Evolutionary conservation across 2,113 vertebrate genomes (phyloP), one percentile per base, ranked within the genome.

Genomic region (Accipiter cooperii): DNA sequence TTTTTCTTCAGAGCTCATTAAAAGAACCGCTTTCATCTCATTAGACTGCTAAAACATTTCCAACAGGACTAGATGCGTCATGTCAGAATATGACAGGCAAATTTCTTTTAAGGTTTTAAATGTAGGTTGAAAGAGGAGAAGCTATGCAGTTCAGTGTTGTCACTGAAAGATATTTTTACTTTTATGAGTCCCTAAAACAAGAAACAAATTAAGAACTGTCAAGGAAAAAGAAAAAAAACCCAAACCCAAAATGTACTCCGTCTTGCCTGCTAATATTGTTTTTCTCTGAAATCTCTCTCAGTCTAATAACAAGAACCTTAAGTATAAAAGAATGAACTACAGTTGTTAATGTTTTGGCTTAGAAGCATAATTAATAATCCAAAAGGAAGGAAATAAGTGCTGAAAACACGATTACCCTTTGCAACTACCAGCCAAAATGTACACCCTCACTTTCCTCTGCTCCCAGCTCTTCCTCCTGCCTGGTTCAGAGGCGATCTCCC

Each of bases 161-260:
- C 95, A 95, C 81, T 85, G 85, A 86, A 96, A 84, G 96, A 96
- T 97, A 93, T 97, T 97, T 98, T 96, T 95, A 96, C 94, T 97
- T 94, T 96, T 97, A 96, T 97, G 96, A 97, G 87, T 84, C 93
- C 87, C 95, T 89, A 93, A 95, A 98, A 96, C 94, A 96, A 96
- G 87, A 95, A 97, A 94, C 93, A 97, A 76, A 92, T 96, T 91
- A 96, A 75, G 91, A 97, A 94, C 96, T 94, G 96, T 96, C 93
- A 98, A 96, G 68, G 66, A 94, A 97, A 87, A 90, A 89, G 73
- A 95, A 93, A 84, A 93, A 84, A 95, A 66, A 81, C 28, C 22
- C 80, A 89, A 92, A 87, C 55, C 21, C 61, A 79, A 80, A 88
- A 93, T 40, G 76, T 92, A 95, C 92, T 97, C 91, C n/a, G 44